Base-by-base conservation (phyloP, 2,113 vertebrate species). In the Erythrolamprus reginae region DNA sequence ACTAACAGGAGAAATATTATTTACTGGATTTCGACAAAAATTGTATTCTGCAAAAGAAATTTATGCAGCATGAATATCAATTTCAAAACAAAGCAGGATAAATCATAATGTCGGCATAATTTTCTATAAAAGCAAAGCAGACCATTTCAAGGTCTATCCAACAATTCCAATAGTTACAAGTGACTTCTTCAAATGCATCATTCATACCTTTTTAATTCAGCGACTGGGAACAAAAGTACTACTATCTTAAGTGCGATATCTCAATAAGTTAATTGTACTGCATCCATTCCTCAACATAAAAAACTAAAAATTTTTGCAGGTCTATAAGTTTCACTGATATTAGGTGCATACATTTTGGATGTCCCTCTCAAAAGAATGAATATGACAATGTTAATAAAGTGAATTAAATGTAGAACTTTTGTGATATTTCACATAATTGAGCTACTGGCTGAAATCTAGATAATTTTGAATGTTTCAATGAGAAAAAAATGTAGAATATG, bases 1-100 rank as follows among this genome's bases (percentile, higher is more conserved):
- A 93, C 90, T 93, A 94, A 95, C 92, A 92, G 96, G 96, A 88
- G 95, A 97, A 93, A 97, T 88, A 92, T 93, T 97, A 93, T 93
- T 95, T 90, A 91, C 12, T 90, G 93, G 97, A 94, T 92, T 93
- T 87, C 87, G 90, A 42, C 90, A 77, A 82, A 84, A 88, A 88
- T n/a, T 91, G n/a, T 91, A 91, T 21, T 91, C 90, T 91, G 90
- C 58, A 48, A 87, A 91, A 91, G 55, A 91, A 83, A 88, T 26
- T 15, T n/a, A 89, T 28, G 51, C 19, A 61, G 23, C 77, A 47
- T 87, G 53, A 12, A 85, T 85, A n/a, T 90, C 55, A 48, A 55
- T 58, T 87, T 45, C 21, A 23, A 55, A 82, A 56, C 3, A 48
- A 87, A 55, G 21, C 1, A 48, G 21, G 86, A 33, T 23, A 88